Base-by-base conservation (phyloP, 2,113 vertebrate species). In the Probosciger aterrimus region DNA sequence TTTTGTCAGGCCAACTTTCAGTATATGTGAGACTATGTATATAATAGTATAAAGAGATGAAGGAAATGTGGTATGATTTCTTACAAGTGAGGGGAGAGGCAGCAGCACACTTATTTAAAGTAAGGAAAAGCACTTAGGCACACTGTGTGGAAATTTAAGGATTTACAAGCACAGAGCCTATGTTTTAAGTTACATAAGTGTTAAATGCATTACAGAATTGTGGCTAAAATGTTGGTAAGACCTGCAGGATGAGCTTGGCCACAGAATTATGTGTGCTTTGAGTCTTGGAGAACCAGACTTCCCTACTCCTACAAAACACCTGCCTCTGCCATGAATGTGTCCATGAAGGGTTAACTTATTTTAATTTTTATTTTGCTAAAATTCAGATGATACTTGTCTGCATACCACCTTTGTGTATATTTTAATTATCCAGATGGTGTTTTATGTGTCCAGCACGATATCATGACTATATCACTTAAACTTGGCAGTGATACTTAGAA, bases 391-490 rank as follows among this genome's bases (percentile, higher is more conserved):
- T 65, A 64, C 43, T 78, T 46, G 5, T 67, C 82, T 79, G 24
- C 24, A 7, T 71, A 75, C 16, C 75, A 81, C 82, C 79, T 95
- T 86, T 83, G 68, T 83, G 68, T 50, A 33, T 81, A 59, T 86
- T 95, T 94, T 83, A 94, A 94, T 94, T 88, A 70, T 74, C 73
- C 92, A 96, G 92, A 88, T 93, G 90, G 88, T 83, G 33, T 44
- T 94, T 95, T 78, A 88, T 92, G 60, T 78, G 68, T 81, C 80
- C 92, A 78, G 68, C 30, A 73, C 31, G 43, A 25, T 81, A 76
- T 68, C 71, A 84, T 93, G 90, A 85, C 49, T 86, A 9, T 93
- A 86, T 91, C 93, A 96, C 88, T 95, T 96, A 86, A 92, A 94
- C 81, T 96, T 95, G 92, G 92, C 92, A 78, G 44, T 24, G 59